Base-by-base conservation (phyloP, 2,888 invertebrate genomes). In the Dinocampus coccinellae region DNA sequence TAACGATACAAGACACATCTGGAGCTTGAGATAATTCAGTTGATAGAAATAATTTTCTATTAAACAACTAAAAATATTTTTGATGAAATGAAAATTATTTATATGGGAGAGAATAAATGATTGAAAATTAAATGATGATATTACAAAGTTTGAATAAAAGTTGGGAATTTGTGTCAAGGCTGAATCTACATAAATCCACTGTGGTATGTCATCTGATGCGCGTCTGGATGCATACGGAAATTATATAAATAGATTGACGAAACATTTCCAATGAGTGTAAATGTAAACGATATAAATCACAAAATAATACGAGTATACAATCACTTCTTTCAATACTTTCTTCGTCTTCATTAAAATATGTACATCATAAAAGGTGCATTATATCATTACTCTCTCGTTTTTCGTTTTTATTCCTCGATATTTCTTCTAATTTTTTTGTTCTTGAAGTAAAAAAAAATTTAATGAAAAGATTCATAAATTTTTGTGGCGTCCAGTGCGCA, bases 141-240 rank as follows among this genome's bases (percentile, higher is more conserved):
- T 26, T 55, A 62, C 68, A 70, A 69, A 69, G 34, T 53, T 58
- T 72, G 72, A 75, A 75, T 73, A 70, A 66, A 61, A 70, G 60
- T 62, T 29, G 63, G 47, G 73, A 75, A 76, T 73, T 73, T 52
- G 73, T 76, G 75, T 76, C 76, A 76, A 76, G 76, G 76, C 72
- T 76, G 74, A 69, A 58, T 72, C 64, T 61, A 58, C 20, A n/a
- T 55, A 20, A 58, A 16, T 16, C 9, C 20, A 16, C 47, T 47
- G 9, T 39, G 0, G n/a, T 39, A 13, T 64, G 42, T 47, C 66
- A 7, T 69, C 58, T 47, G 29, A n/a, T 57, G 33, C 68, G 58
- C 61, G 68, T 16, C 55, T 58, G 52, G 65, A 69, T 42, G 67
- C 39, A 62, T 52, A 52, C 57, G 60, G 34, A 65, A 53, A 52